These are phyloP conservation scores for Oasisia sp. DNA, from an alignment of 2,888 invertebrate species.

Conservation along the genomic window DNA sequence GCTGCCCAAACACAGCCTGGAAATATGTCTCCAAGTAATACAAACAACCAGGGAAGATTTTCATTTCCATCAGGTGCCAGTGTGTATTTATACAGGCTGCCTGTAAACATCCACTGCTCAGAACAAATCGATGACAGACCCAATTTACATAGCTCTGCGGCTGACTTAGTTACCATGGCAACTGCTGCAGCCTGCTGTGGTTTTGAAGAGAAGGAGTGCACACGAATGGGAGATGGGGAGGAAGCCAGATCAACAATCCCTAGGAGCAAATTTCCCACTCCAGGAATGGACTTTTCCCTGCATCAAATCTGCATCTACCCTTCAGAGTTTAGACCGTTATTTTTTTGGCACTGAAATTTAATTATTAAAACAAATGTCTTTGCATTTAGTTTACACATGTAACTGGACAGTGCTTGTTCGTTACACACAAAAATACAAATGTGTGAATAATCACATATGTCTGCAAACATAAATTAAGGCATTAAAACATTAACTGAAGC, in stretches of 20 bases:
- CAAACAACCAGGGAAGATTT: conserved; percentile 6
- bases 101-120: background rate
- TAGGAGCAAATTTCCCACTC: no score
- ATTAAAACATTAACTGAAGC: no score
- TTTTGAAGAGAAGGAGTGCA: background rate
- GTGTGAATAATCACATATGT: no score
- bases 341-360: no score
- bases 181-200: background rate
- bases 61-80: background rate
- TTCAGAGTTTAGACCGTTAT: no score
- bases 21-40: conserved; percentile 1
- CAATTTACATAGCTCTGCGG: background rate
- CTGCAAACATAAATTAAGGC: no score
- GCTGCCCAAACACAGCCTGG: background rate
- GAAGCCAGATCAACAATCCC: background rate
- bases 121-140: conserved; percentile 11
- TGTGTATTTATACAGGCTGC: background rate
- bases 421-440: no score
- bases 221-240: background rate
- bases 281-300: no score
- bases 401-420: no score
- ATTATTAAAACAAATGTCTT: no score
- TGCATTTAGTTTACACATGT: no score
- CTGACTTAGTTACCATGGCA: conserved; percentile 1
- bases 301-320: no score